These are phyloP conservation scores for Ephialtes manifestator DNA, from an alignment of 2,888 invertebrate species.

Conservation along the genomic window DNA sequence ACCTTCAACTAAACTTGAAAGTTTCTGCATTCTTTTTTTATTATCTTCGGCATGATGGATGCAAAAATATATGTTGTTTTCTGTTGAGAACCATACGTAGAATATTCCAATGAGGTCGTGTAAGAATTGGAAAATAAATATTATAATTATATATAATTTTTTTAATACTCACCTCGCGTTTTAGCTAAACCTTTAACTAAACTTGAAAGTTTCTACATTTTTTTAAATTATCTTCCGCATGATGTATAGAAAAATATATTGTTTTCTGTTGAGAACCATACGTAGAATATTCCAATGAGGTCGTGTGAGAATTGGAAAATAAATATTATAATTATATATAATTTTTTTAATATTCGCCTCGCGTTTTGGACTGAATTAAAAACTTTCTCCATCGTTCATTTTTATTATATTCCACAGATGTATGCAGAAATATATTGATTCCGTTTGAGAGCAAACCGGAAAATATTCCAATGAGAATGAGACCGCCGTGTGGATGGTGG, in stretches of 20 bases:
- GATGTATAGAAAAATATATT: constrained; percentile 53
- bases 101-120: too few relatives aligned
- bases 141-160: constrained; percentile 7
- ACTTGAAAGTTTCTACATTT: constrained; percentile 20
- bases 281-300: constrained; percentile 68
- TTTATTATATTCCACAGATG: constrained; percentile 11
- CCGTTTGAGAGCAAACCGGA: constrained; percentile 66
- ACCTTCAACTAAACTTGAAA: too few relatives aligned
- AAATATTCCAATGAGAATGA: constrained; percentile 68
- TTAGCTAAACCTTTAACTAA: too few relatives aligned
- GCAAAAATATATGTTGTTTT: too few relatives aligned
- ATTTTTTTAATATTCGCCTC: neutral
- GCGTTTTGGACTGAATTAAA: constrained; percentile 10
- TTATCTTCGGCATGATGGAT: too few relatives aligned
- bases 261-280: constrained; percentile 70
- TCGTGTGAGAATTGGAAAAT: too few relatives aligned
- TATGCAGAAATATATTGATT: constrained; percentile 64
- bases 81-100: too few relatives aligned
- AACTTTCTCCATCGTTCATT: constrained; percentile 25
- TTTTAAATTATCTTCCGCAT: neutral
- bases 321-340: neutral
- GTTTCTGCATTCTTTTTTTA: too few relatives aligned
- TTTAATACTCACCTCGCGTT: neutral
- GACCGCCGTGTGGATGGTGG: constrained; percentile 44
- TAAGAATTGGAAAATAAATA: too few relatives aligned